Evolutionary conservation across 2,797 vertebrate species (phyloP).

Genomic region (Podargus strigoides): DNA sequence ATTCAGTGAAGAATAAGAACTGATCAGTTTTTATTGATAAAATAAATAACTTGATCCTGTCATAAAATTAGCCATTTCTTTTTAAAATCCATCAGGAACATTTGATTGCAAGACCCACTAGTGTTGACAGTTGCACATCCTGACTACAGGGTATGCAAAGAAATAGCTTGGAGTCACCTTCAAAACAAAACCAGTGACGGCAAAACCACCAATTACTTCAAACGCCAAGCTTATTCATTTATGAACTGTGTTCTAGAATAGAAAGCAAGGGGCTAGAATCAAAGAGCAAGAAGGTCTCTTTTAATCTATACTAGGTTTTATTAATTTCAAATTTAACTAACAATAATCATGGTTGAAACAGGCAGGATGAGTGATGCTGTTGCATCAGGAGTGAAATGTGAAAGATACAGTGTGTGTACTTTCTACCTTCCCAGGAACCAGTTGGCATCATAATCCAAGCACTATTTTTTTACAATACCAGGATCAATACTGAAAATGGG

Average conservation of each 20-base stretch:
- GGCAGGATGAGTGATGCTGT: not conserved
- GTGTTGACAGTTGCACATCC: not conserved
- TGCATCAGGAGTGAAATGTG: not conserved
- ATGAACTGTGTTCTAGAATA: not conserved
- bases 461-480: not conserved
- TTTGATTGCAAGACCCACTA: not conserved
- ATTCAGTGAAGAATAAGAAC: not conserved
- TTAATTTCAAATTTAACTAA: not conserved
- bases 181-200: not conserved
- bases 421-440: not conserved
- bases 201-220: not conserved
- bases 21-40: not conserved
- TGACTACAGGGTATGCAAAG: not conserved
- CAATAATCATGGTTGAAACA: not conserved
- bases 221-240: not conserved
- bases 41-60: not conserved
- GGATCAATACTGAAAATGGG: slow-evolving; percentile 50
- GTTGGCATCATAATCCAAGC: slow-evolving; percentile 1
- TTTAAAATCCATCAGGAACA: not conserved
- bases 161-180: not conserved
- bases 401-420: not conserved
- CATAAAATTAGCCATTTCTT: not conserved
- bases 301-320: not conserved
- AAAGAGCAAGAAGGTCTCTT: not conserved
- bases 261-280: not conserved